Conservation (phyloP, 2,797 vertebrate species). For the Sebastes kiyomatsui region DNA sequence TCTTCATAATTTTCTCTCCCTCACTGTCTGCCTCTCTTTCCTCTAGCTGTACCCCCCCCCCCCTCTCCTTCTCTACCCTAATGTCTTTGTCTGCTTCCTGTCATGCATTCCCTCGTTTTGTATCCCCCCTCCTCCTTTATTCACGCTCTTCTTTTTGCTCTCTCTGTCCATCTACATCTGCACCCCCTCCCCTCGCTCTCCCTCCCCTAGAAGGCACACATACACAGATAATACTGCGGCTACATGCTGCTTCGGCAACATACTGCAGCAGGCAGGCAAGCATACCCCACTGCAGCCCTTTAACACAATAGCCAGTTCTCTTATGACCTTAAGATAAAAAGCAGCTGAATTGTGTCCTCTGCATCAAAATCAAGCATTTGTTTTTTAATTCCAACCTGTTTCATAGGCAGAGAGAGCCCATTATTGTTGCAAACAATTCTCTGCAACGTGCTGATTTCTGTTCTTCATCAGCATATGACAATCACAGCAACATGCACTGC, state of each 20-base stretch:
- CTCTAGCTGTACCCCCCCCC: constrained; percentile 23
- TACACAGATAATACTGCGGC: constrained; percentile 76
- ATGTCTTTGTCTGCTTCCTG: constrained; percentile 68
- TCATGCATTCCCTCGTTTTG: constrained; percentile 69
- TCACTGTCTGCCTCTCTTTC: constrained; percentile 20
- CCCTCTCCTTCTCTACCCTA: constrained; percentile 24
- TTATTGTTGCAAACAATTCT: not conserved
- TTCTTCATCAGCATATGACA: constrained; percentile 16
- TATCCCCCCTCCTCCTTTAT: constrained; percentile 24
- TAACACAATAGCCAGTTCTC: constrained; percentile 67
- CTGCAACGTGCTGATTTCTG: constrained; percentile 22
- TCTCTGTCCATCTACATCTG: constrained; percentile 68
- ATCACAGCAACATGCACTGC: constrained; percentile 26
- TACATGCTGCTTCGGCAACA: constrained; percentile 75
- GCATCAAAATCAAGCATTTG: constrained; percentile 14
- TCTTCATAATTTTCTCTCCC: constrained; percentile 27
- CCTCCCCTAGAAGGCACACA: constrained; percentile 64
- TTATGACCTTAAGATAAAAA: constrained; percentile 65
- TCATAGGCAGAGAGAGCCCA: not conserved
- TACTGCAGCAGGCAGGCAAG: constrained; percentile 70
- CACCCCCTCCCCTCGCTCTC: constrained; percentile 52
- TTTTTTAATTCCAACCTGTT: constrained; percentile 12
- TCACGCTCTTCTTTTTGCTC: constrained; percentile 47
- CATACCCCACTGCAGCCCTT: constrained; percentile 64
- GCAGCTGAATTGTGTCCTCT: constrained; percentile 25